Base-by-base conservation (phyloP, 2,888 invertebrate species). In the Meliscaeva auricollis region DNA sequence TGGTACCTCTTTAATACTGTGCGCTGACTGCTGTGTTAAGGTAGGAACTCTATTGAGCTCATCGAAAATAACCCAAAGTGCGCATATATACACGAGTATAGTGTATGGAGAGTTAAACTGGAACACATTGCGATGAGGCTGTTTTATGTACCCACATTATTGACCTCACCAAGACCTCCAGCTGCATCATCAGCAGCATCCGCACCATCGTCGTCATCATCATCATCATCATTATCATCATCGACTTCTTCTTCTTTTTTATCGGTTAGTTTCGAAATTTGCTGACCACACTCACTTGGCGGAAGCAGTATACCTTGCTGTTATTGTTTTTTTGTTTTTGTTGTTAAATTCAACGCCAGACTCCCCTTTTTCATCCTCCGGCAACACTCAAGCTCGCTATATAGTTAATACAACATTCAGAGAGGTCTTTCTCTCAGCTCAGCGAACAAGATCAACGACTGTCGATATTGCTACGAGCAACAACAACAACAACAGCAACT, bases 91-190 rank as follows among this genome's bases (percentile, higher is more conserved):
- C 60, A 13, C 13, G 17, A 58, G 17, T 58, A 35, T 32, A 58
- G 15, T 20, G 20, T 38, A 38, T 38, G 11, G 35, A 56, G 38
- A 69, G 74, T 75, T 75, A 79, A 58, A 84, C 76, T 85, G 81
- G 85, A 85, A 76, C 85, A 85, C 76, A 77, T 70, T 77, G 76
- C 64, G 13, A 62, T 60, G 68, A 80, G 48, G 69, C 85, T 73
- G 72, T 77, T 81, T 77, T 87, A 87, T 87, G 82, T 82, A 78
- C 82, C 87, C 87, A 87, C 87, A 87, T 87, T 87, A 82, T 82
- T 87, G 87, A 87, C 87, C 87, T 87, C 82, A 66, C 38, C 66
- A 69, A 85, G 82, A 87, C 82, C 87, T 82, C 87, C 70, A 82
- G 77, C 70, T 74, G 82, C 77, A 77, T 73, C 60, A 50, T 50